These are phyloP conservation scores for Hirundo rustica DNA, from an alignment of 2,797 vertebrate species.

Conservation along the genomic window DNA sequence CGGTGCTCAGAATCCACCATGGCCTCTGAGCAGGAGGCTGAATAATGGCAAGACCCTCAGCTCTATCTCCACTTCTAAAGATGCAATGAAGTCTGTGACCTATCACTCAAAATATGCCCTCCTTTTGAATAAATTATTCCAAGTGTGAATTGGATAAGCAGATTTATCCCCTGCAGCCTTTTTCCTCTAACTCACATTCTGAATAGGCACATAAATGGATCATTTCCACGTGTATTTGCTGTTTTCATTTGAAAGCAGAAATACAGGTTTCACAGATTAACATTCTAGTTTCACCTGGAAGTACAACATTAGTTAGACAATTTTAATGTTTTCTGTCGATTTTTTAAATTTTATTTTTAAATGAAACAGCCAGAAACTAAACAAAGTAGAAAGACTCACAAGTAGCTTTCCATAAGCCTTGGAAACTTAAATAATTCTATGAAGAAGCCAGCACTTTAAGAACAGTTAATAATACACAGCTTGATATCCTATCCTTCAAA, in stretches of 20 bases:
- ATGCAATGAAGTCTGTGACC: not conserved
- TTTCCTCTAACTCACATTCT: not conserved
- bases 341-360: not conserved
- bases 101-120: not conserved
- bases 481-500: not conserved
- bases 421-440: not conserved
- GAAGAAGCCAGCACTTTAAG: not conserved
- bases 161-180: not conserved
- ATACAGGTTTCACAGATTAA: not conserved
- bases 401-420: not conserved
- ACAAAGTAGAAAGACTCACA: not conserved
- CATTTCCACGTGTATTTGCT: not conserved
- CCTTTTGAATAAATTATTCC: not conserved
- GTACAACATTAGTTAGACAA: not conserved
- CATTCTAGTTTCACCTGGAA: not conserved
- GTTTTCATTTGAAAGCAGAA: not conserved
- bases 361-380: not conserved
- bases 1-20: not conserved
- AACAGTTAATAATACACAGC: not conserved
- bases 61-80: not conserved
- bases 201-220: not conserved
- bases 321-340: not conserved
- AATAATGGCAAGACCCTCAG: not conserved
- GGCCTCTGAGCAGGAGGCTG: not conserved
- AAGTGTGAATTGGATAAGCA: not conserved